These are phyloP conservation scores for Eurystomus gularis DNA, from an alignment of 2,113 vertebrate species.

Conservation along the genomic window DNA sequence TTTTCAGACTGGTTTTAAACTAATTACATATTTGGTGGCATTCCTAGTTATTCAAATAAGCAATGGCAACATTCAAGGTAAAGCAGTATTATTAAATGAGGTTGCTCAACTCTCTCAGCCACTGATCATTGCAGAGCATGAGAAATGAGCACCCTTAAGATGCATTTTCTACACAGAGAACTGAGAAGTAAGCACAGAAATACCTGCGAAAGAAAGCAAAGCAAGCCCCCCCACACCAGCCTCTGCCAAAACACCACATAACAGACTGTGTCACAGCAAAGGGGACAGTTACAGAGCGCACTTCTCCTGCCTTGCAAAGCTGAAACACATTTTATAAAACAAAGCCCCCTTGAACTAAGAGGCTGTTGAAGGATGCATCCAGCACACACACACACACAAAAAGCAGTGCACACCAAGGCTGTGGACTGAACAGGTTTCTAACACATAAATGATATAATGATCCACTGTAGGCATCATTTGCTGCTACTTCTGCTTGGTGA, in stretches of 20 bases:
- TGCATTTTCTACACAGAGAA: not conserved
- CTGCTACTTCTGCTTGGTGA: not conserved
- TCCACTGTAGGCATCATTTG: not conserved
- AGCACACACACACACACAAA: not conserved
- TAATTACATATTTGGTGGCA: not conserved
- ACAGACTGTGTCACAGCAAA: not conserved
- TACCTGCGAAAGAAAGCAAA: not conserved
- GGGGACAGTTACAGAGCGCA: not conserved
- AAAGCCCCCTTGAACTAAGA: conserved; percentile 42
- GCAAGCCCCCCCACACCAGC: not conserved
- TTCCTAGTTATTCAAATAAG: conserved; percentile 24
- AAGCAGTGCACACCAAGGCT: not conserved
- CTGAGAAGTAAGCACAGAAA: conserved; percentile 5
- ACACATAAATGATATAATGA: not conserved
- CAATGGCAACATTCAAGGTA: not conserved
- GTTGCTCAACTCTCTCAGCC: conserved; percentile 6
- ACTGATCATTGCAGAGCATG: not conserved
- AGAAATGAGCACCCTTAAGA: not conserved
- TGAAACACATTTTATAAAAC: conserved; percentile 39
- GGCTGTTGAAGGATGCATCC: conserved; percentile 32
- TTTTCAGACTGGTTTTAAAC: conserved; percentile 3
- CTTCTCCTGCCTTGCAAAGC: conserved; percentile 10
- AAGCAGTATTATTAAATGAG: not conserved
- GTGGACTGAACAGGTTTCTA: conserved; percentile 32
- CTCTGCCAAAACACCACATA: not conserved